Evolutionary conservation across 1,140 invertebrate genomes (phyloP).

Genomic region (Oryctes rhinoceros): DNA sequence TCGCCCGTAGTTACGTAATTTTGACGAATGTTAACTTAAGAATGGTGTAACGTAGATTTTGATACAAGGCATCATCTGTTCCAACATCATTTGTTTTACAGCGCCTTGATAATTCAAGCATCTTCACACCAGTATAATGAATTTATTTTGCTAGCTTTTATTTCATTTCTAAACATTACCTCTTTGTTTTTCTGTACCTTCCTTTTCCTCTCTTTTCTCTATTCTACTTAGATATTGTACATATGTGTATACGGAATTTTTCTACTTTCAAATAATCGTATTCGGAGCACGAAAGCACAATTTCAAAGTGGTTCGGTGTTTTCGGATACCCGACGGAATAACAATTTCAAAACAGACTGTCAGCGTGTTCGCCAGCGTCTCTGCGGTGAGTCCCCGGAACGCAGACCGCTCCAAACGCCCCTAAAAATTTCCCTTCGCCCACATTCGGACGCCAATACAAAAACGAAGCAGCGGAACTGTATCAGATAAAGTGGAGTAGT

Average conservation of each 20-base stretch:
- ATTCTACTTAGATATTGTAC: background rate
- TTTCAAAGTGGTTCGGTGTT: slow-evolving; percentile 14
- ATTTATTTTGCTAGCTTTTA: no score
- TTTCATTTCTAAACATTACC: background rate
- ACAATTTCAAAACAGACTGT: background rate
- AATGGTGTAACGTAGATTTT: no score
- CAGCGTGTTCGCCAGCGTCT: background rate
- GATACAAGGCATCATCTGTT: no score
- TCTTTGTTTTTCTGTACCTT: background rate
- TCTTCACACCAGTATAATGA: no score
- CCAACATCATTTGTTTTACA: no score
- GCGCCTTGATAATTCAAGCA: no score
- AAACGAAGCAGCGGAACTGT: background rate
- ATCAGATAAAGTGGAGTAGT: slow-evolving; percentile 15
- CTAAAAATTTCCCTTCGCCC: no score
- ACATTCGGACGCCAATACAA: background rate
- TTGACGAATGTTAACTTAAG: no score
- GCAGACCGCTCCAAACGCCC: no score
- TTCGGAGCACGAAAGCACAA: background rate
- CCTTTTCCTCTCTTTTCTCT: background rate
- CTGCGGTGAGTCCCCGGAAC: background rate
- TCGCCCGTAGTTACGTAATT: no score
- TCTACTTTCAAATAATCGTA: background rate
- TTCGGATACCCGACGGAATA: slow-evolving; percentile 13
- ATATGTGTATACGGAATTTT: background rate